Base-by-base conservation (phyloP, 1,140 invertebrate genomes). In the Paracyclopina nana region DNA sequence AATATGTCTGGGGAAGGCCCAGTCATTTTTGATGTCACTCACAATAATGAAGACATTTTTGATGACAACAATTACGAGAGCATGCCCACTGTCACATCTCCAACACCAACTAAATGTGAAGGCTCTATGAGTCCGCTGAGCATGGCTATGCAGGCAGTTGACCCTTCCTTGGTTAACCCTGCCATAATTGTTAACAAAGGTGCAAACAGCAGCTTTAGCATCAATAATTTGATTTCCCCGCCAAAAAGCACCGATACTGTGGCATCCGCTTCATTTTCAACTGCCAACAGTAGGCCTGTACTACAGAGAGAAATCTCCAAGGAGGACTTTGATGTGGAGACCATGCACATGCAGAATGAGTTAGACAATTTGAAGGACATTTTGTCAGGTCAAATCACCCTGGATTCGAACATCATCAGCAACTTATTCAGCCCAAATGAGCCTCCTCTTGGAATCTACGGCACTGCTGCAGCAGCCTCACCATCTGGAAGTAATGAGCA, bases 381-480 rank as follows among this genome's bases (percentile, higher is more conserved):
- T 12, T 22, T 48, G 2, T 48, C 45, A 11, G 45, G 45, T 9
- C 45, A 48, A 27, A 27, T 48, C 25, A 48, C 45, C 3, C 45
- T 48, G 24, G 45, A 48, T 22, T 14, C 45, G 9, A 25, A 22
- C 24, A 26, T 48, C 25, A 48, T 48, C 25, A 25, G 25, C 24
- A 48, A 48, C n/a, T 28, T 48, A 28, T 48, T 48, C 25, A 48
- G 30, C 45, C 45, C 45, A n/a, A 28, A 48, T 6, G 45, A 48
- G n/a, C n/a, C n/a, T n/a, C n/a, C n/a, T n/a, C n/a, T n/a, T n/a
- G n/a, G n/a, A n/a, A n/a, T n/a, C n/a, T n/a, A n/a, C n/a, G n/a
- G n/a, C n/a, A n/a, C n/a, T n/a, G n/a, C n/a, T n/a, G n/a, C n/a
- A n/a, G n/a, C n/a, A n/a, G n/a, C n/a, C n/a, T n/a, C n/a, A n/a